Conservation (phyloP, 2,113 vertebrate genomes). For the Malaclemys terrapin region DNA sequence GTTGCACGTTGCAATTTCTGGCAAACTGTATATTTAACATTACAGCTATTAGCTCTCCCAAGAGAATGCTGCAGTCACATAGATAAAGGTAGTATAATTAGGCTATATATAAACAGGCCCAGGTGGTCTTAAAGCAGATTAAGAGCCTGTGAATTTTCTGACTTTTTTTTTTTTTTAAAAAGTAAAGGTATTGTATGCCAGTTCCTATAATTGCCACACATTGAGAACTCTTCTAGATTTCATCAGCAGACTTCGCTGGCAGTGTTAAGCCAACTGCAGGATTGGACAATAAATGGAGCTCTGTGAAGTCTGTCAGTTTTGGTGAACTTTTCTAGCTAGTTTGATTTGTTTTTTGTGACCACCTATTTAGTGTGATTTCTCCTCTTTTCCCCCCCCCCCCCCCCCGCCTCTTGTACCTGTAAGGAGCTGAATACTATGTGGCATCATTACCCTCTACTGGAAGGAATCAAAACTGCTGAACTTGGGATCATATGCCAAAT, state of each 20-base stretch:
- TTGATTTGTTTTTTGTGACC: not conserved
- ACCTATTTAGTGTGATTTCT: not conserved
- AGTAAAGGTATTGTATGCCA: accelerated
- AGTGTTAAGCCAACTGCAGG: not conserved
- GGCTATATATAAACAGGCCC: slow-evolving; percentile 64
- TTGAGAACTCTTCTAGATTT: not conserved
- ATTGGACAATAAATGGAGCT: not conserved
- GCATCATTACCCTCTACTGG: not conserved
- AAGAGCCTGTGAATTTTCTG: not conserved
- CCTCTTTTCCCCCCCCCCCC: accelerated
- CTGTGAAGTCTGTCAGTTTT: not conserved
- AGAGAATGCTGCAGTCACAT: slow-evolving; percentile 17
- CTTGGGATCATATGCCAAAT: accelerated
- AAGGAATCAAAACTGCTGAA: accelerated
- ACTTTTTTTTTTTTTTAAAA: not conserved
- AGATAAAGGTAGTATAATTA: slow-evolving; percentile 54
- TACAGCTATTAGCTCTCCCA: not conserved
- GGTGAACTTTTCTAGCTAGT: not conserved
- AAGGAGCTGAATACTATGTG: accelerated
- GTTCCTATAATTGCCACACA: not conserved
- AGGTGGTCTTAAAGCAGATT: slow-evolving; percentile 50
- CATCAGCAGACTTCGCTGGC: not conserved
- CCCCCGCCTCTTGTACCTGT: accelerated
- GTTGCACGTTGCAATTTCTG: not conserved
- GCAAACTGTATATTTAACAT: not conserved